A percentile compares a stretch with the other conserved stretches of the same genome.
These are phyloP conservation scores for Spea bombifrons DNA, from an alignment of 2,113 vertebrate genomes.

Conservation along the genomic window DNA sequence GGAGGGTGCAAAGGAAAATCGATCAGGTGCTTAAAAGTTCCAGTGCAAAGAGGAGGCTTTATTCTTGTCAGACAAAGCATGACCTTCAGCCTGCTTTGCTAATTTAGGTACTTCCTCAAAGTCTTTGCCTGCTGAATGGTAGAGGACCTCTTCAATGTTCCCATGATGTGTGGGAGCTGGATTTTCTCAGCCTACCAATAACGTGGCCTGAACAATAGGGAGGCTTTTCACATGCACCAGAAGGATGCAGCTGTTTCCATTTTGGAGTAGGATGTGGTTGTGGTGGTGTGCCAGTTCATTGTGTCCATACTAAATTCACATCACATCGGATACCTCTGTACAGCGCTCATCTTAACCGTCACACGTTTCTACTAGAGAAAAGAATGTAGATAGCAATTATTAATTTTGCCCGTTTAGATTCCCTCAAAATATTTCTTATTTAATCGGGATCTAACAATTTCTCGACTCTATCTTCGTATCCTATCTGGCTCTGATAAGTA, in stretches of 20 bases:
- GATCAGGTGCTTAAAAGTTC: slow-evolving; percentile 7
- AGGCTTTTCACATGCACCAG: slow-evolving; percentile 11
- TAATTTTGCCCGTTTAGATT: too few relatives aligned
- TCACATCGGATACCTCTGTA: background rate
- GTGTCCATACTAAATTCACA: slow-evolving; percentile 5
- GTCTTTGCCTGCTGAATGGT: background rate
- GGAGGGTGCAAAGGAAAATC: background rate
- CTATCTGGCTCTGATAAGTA: too few relatives aligned
- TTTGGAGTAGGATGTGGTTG: slow-evolving; percentile 15
- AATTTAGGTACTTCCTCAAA: slow-evolving; percentile 6
- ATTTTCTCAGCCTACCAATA: slow-evolving; percentile 25
- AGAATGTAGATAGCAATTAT: too few relatives aligned
- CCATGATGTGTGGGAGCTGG: background rate
- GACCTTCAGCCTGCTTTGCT: background rate
- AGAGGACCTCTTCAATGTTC: background rate
- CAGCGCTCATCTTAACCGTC: too few relatives aligned
- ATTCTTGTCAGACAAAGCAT: slow-evolving; percentile 29
- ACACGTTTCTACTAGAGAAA: too few relatives aligned
- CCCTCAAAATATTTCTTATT: too few relatives aligned
- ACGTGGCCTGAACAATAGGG: slow-evolving; percentile 27
- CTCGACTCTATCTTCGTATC: too few relatives aligned
- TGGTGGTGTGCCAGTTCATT: slow-evolving; percentile 9
- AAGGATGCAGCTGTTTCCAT: slow-evolving; percentile 44
- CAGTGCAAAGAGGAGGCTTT: background rate
- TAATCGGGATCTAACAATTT: too few relatives aligned